Evolutionary conservation across 2,888 invertebrate species (phyloP).

Genomic region (Rugalucina vietnamica): DNA sequence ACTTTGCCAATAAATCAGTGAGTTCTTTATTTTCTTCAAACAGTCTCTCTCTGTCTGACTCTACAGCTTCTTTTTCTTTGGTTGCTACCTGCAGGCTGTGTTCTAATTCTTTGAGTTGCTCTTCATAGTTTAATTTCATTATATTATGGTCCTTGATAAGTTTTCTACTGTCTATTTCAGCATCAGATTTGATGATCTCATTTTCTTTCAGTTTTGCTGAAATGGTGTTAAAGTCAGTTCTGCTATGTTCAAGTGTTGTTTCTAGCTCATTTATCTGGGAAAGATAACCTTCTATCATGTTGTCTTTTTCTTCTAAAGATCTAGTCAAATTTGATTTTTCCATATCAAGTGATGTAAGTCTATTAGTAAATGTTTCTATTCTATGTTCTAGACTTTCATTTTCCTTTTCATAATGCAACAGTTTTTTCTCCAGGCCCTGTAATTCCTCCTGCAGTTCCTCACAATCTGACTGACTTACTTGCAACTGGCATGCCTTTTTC

Average conservation of each 20-base stretch:
- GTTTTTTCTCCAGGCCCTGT: slow-evolving; percentile 37
- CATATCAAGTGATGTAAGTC: slow-evolving; percentile 52
- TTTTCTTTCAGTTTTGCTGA: slow-evolving; percentile 24
- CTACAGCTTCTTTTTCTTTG: not conserved
- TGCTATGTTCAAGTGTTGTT: not conserved
- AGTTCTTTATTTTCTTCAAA: not conserved
- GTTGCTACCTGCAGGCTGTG: not conserved
- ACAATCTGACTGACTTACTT: slow-evolving; percentile 50
- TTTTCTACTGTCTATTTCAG: not conserved
- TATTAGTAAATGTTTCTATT: slow-evolving; percentile 42
- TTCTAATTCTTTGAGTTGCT: not conserved
- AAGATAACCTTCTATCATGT: slow-evolving; percentile 35
- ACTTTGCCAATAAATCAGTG: not conserved
- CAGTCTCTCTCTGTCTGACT: not conserved
- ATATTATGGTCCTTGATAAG: not conserved
- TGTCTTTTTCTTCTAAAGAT: slow-evolving; percentile 48
- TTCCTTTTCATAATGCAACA: slow-evolving; percentile 52
- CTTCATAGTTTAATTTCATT: not conserved
- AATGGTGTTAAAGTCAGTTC: slow-evolving; percentile 35
- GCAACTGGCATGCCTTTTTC: slow-evolving; percentile 51
- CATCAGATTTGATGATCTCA: not conserved
- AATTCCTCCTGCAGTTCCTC: slow-evolving; percentile 49
- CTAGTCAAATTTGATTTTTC: slow-evolving; percentile 40
- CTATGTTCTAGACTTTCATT: slow-evolving; percentile 43
- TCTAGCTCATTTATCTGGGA: not conserved